Evolutionary conservation across 2,113 vertebrate genomes (phyloP).

Genomic region (Nematolebias whitei): DNA sequence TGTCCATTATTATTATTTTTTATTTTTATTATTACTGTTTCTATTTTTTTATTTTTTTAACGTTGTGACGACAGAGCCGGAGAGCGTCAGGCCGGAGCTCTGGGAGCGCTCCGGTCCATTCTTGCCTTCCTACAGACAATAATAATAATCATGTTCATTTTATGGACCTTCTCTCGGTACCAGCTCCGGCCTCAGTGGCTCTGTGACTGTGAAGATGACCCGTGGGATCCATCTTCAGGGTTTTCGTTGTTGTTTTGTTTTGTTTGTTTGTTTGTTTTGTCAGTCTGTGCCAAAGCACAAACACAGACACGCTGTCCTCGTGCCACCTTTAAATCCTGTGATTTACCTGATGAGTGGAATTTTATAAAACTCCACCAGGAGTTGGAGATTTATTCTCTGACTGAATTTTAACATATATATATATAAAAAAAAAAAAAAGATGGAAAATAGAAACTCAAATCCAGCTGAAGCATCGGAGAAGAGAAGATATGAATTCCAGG

Average conservation of each 20-base stretch:
- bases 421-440: slow-evolving; percentile 12
- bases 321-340: slow-evolving; percentile 72
- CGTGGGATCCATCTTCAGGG: slow-evolving; percentile 86
- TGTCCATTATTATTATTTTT: slow-evolving; percentile 48
- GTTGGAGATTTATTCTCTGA: slow-evolving; percentile 36
- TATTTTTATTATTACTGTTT: no score
- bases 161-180: slow-evolving; percentile 84
- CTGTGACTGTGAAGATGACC: slow-evolving; percentile 78
- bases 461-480: slow-evolving; percentile 37
- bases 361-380: slow-evolving; percentile 1
- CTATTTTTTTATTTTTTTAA: slow-evolving; percentile 86
- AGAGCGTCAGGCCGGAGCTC: slow-evolving; percentile 87
- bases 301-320: slow-evolving; percentile 67
- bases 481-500: background rate
- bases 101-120: slow-evolving; percentile 86
- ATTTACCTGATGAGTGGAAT: slow-evolving; percentile 47
- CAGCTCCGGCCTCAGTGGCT: slow-evolving; percentile 86
- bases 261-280: slow-evolving; percentile 79
- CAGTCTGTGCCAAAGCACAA: slow-evolving; percentile 86
- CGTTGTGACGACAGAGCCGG: slow-evolving; percentile 89
- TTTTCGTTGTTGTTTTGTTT: slow-evolving; percentile 49
- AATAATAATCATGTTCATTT: background rate
- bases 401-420: slow-evolving; percentile 9
- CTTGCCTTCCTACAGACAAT: slow-evolving; percentile 86
- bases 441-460: slow-evolving; percentile 50